Conservation (phyloP, 2,888 invertebrate species). For the Phytoseiulus persimilis region DNA sequence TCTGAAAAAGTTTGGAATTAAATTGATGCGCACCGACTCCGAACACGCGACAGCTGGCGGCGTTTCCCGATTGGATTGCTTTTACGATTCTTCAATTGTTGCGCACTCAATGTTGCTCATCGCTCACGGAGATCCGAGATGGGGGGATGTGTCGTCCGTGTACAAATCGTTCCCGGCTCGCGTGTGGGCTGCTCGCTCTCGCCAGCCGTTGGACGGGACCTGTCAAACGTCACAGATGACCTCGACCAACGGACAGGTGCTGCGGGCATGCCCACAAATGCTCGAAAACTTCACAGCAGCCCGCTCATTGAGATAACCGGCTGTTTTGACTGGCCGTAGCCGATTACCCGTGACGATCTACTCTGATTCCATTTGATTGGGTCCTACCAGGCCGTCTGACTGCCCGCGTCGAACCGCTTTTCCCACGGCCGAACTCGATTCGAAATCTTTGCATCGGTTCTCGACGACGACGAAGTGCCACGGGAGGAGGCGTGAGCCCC, state of each 20-base stretch:
- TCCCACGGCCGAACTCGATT: no score
- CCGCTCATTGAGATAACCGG: not conserved
- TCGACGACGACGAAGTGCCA: no score
- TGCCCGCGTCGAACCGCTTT: no score
- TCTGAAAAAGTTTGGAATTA: not conserved
- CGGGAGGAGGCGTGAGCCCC: no score
- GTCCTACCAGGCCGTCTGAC: no score
- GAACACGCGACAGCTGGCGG: not conserved
- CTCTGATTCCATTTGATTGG: no score
- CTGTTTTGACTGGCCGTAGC: no score
- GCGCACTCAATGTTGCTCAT: not conserved
- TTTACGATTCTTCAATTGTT: not conserved
- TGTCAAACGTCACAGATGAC: not conserved
- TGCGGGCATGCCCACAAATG: not conserved
- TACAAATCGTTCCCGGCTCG: not conserved
- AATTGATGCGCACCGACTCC: not conserved
- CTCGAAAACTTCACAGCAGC: not conserved
- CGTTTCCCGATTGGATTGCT: not conserved
- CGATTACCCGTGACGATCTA: no score
- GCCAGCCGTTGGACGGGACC: not conserved
- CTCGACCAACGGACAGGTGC: not conserved
- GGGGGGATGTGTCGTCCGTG: not conserved
- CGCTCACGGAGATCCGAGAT: not conserved
- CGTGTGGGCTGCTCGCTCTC: not conserved
- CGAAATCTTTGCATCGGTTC: no score